A percentile compares a stretch with the other conserved stretches of the same genome.
Evolutionary conservation across 1,140 invertebrate species (phyloP).

Genomic region (Ctenoplectra terminalis): DNA sequence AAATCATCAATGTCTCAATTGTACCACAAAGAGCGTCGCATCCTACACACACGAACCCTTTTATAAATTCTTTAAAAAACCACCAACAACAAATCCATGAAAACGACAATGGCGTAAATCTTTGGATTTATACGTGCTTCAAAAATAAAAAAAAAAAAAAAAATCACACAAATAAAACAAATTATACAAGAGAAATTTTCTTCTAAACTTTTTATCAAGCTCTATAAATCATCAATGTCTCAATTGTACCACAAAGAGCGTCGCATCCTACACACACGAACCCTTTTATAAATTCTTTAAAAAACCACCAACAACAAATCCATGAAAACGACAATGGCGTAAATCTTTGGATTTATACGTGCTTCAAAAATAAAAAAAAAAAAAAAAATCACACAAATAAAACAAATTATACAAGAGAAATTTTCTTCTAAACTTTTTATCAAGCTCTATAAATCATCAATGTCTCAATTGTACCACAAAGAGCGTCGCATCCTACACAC

Average conservation of each 20-base stretch:
- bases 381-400: not conserved
- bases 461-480: not conserved
- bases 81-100: slow-evolving; percentile 3
- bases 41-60: not conserved
- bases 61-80: not conserved
- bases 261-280: not conserved
- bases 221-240: not conserved
- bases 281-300: not conserved
- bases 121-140: not conserved
- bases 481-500: not conserved
- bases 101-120: slow-evolving; percentile 62
- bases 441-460: not conserved
- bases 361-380: too few species aligned
- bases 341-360: slow-evolving; percentile 24
- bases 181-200: not conserved
- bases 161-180: too few species aligned
- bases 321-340: slow-evolving; percentile 60
- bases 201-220: not conserved
- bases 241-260: not conserved
- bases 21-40: not conserved
- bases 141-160: too few species aligned
- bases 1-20: not conserved
- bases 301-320: not conserved
- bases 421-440: not conserved
- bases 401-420: too few species aligned